Evolutionary conservation across 1,140 invertebrate species (phyloP), one percentile per base, ranked within the genome.

Genomic region (Alviniconcha marisindica): DNA sequence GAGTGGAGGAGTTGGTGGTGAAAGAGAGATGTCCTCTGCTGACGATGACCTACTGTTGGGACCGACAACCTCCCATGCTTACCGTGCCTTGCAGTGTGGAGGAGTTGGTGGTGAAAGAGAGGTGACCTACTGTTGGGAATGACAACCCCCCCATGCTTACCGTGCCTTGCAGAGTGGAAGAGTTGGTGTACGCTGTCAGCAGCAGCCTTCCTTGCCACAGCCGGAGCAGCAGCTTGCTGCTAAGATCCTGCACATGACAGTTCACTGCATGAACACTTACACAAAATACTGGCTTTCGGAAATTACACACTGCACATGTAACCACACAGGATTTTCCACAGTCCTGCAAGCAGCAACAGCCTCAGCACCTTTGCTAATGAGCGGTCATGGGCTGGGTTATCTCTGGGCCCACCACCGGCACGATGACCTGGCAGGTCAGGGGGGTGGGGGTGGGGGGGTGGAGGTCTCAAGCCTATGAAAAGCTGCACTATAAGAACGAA

Each of bases 161-260:
- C 80, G 5, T 82, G 42, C 71, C 71, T 7, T 54, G 42, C 36
- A 82, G 28, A 21, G 18, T n/a, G 63, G 33, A 40, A 28, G 66
- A 14, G 44, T 82, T 71, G 33, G 28, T 82, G 42, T 31, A 36
- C 15, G 18, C 69, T 31, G 40, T 44, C 38, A 80, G 63, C 44
- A 5, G 2, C 15, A 73, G 63, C 24, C 48, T 51, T 5, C 44
- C 66, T 42, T 73, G 80, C 71, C 80, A 71, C 48, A 82, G 71
- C 28, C 33, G 48, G 36, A 82, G 71, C 31, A 74, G n/a, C 28
- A 74, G 36, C 28, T 73, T 38, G 44, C 80, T 82, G 42, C 33
- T 48, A 42, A 82, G 38, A 44, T 51, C 63, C 71, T 82, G 42
- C 38, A 38, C n/a, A 56, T 40, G 81, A 21, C 63, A 73, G 51